A percentile compares a stretch with the other conserved stretches of the same genome.
These are phyloP conservation scores for Pseudorectes ferrugineus DNA, from an alignment of 2,113 vertebrate species.

Conservation along the genomic window DNA sequence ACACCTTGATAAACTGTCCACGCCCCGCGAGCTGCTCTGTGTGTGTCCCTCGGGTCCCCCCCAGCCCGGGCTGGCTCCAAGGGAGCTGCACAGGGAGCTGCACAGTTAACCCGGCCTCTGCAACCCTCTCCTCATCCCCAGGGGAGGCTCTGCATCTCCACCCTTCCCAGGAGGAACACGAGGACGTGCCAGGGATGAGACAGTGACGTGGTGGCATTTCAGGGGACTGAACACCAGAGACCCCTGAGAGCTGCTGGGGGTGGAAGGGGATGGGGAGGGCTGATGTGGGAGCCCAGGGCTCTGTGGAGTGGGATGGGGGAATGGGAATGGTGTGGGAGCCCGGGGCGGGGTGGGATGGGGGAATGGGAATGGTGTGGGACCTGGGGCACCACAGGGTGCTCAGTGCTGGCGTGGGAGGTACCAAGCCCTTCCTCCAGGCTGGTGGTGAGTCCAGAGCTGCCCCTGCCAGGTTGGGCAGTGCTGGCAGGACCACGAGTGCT, in stretches of 20 bases:
- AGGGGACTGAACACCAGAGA: background rate
- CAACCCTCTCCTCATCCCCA: background rate
- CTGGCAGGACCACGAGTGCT: background rate
- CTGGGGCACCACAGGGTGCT: background rate
- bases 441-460: background rate
- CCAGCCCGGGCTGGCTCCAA: background rate
- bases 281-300: background rate
- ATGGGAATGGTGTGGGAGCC: background rate
- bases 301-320: fast-evolving
- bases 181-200: background rate
- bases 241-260: fast-evolving
- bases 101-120: background rate
- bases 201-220: background rate
- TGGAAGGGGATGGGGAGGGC: background rate
- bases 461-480: background rate
- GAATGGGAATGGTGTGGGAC: background rate
- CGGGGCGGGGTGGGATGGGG: background rate
- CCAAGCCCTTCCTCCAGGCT: background rate
- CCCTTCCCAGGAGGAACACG: background rate
- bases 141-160: background rate
- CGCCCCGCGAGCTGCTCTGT: background rate
- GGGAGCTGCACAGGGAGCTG: background rate
- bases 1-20: background rate
- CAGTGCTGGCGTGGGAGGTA: background rate
- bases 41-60: background rate